Base-by-base conservation (phyloP, 2,113 vertebrate species). In the Eulemur rufifrons region DNA sequence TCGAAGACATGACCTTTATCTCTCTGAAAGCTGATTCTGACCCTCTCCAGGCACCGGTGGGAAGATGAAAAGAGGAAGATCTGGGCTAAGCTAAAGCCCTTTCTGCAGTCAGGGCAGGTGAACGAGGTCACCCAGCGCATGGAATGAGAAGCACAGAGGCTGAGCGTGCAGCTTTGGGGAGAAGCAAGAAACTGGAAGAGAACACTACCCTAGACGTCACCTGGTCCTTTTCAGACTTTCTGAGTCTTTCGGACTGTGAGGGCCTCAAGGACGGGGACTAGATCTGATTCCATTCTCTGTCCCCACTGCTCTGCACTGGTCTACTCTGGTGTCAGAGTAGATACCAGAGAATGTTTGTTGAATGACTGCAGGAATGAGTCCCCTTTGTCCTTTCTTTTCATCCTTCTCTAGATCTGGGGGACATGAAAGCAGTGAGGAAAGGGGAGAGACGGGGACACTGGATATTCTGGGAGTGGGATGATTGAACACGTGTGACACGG, bases 401-500 rank as follows among this genome's bases (percentile, higher is more conserved):
- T 87, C 54, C 64, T 92, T 81, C 74, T 91, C 92, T 66, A 59
- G 50, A 87, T 77, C 47, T 93, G 82, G 66, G 39, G 66, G 81
- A 34, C 63, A 18, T 85, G 77, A 82, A 78, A 78, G 47, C 86
- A 92, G n/a, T 12, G 20, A 85, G 37, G 37, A 42, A 88, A 66
- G 50, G 27, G 91, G 86, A 78, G 92, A 74, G 54, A 34, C 10
- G 39, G 54, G n/a, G 64, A 12, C 59, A 21, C 29, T 93, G 80
- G 27, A 25, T 92, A 78, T 86, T 89, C 86, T 37, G 37, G 61
- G 95, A 97, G 98, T 98, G 96, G 97, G 96, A 95, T 98, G 98
- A 98, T 98, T 98, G 98, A 98, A 98, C 98, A 98, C 96, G 95
- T 98, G 98, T 98, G 99, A 98, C 99, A 98, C 98, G 98, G 98